A percentile compares a stretch with the other conserved stretches of the same genome.
Conservation (phyloP, 1,140 invertebrate genomes). For the Popillia japonica region DNA sequence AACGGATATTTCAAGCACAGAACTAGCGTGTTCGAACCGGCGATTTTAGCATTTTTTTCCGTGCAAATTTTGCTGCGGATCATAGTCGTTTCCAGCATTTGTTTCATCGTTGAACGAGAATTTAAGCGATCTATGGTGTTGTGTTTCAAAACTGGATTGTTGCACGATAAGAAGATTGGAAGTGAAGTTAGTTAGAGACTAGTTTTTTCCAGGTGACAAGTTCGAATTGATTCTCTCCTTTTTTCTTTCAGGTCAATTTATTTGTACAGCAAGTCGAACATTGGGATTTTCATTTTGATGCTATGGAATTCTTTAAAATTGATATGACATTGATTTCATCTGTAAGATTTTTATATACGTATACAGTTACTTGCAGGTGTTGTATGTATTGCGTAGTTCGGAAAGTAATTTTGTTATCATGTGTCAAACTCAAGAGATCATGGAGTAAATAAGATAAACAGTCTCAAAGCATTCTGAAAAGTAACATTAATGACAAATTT, state of each 20-base stretch:
- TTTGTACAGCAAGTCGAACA: constrained; percentile 15
- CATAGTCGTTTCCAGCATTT: neutral
- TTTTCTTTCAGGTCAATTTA: neutral
- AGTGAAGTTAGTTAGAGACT: neutral
- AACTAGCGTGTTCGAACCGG: neutral
- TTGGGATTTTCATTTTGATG: constrained; percentile 16
- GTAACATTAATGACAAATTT: too few species aligned
- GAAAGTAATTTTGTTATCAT: too few species aligned
- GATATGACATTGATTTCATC: constrained; percentile 10
- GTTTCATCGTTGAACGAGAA: neutral
- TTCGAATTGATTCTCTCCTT: neutral
- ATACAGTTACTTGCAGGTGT: neutral
- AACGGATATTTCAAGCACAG: neutral
- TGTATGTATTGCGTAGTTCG: too few species aligned
- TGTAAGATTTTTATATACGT: neutral
- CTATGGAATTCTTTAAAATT: constrained; percentile 24
- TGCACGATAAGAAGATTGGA: neutral
- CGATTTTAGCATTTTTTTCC: neutral
- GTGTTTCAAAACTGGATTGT: neutral
- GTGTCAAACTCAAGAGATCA: too few species aligned
- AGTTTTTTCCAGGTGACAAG: neutral
- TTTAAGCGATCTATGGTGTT: neutral
- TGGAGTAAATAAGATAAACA: too few species aligned
- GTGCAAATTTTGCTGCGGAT: neutral
- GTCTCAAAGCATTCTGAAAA: too few species aligned